Conservation (phyloP, 2,888 invertebrate species). For the Panorpa germanica region DNA sequence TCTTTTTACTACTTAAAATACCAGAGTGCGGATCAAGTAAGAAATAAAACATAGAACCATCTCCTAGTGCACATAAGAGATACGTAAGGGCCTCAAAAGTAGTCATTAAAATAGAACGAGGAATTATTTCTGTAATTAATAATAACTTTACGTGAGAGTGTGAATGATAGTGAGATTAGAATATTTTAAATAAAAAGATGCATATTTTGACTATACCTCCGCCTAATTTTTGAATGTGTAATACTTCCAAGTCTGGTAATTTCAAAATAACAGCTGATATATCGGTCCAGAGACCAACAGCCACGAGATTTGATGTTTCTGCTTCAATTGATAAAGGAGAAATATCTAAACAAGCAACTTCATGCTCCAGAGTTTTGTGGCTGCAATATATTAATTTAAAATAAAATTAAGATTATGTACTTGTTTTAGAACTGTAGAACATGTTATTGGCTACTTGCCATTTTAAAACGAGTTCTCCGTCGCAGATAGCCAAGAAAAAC, state of each 20-base stretch:
- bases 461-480: constrained; percentile 39
- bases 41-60: constrained; percentile 96
- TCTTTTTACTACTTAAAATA: constrained; percentile 69
- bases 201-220: constrained; percentile 42
- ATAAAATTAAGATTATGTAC: constrained; percentile 13
- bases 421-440: constrained; percentile 15
- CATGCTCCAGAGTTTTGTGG: constrained; percentile 65
- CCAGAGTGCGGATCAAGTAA: constrained; percentile 60
- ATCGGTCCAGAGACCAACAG: constrained; percentile 94
- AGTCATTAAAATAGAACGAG: constrained; percentile 87
- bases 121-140: constrained; percentile 66
- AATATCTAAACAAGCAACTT: constrained; percentile 91
- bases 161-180: too few relatives aligned
- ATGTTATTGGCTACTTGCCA: constrained; percentile 22
- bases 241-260: constrained; percentile 59
- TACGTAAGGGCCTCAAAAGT: constrained; percentile 85
- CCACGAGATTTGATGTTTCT: constrained; percentile 51
- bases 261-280: constrained; percentile 77
- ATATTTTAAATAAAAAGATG: constrained; percentile 3
- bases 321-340: constrained; percentile 51
- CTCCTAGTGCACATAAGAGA: constrained; percentile 82
- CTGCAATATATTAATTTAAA: constrained; percentile 20
- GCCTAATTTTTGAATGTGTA: constrained; percentile 73
- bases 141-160: background rate
- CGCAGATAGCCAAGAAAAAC: constrained; percentile 60